Conservation (phyloP, 1,140 invertebrate species). For the Arion vulgaris region DNA sequence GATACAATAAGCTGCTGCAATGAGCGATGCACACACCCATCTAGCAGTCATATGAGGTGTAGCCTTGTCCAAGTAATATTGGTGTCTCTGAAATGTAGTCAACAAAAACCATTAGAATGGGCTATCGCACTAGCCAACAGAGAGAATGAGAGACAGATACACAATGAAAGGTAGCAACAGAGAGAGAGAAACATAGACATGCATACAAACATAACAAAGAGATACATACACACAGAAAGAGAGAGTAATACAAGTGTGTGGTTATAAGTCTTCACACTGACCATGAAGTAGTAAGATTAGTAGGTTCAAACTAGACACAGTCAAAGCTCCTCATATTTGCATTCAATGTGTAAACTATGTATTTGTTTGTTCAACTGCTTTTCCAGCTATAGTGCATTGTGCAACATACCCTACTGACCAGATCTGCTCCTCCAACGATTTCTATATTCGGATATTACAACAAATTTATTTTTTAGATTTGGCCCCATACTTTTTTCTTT, state of each 20-base stretch:
- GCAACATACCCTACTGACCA: too few relatives aligned
- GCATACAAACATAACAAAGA: background rate
- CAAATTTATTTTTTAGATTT: too few relatives aligned
- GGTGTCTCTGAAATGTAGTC: constrained; percentile 58
- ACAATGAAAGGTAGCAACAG: too few relatives aligned
- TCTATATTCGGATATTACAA: too few relatives aligned
- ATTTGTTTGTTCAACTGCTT: too few relatives aligned
- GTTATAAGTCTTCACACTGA: background rate
- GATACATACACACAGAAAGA: background rate
- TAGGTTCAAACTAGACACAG: too few relatives aligned
- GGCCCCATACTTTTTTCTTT: too few relatives aligned
- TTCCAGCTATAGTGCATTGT: too few relatives aligned
- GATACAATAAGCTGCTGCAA: constrained; percentile 53
- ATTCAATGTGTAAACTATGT: too few relatives aligned
- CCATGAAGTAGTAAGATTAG: too few relatives aligned
- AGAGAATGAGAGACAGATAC: background rate
- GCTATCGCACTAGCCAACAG: background rate
- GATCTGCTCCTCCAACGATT: too few relatives aligned
- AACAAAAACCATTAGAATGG: background rate
- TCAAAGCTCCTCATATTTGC: too few relatives aligned
- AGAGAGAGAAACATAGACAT: background rate
- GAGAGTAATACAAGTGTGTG: background rate
- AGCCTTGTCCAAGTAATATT: constrained; percentile 58
- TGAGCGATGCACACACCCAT: constrained; percentile 52
- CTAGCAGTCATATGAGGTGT: constrained; percentile 56